phyloP scores from a whole-genome alignment of 2,888 invertebrate genomes.

The Drosophila maculinotata region DNA sequence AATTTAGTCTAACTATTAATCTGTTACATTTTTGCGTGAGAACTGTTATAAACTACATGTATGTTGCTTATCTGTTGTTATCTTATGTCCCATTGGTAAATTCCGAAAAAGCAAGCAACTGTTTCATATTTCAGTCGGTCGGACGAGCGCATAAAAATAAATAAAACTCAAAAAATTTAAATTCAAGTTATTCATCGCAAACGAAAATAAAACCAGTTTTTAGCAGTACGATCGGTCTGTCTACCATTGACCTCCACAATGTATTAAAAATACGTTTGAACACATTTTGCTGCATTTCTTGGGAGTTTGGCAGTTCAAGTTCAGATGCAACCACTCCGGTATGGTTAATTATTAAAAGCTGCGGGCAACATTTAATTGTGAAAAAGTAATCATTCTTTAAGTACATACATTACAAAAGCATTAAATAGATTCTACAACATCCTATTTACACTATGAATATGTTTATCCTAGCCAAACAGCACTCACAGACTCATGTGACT shows the following conservation, averaged over 20 bases:
- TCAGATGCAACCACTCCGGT: constrained; percentile 32
- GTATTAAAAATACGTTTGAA: constrained; percentile 40
- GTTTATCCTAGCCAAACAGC: constrained; percentile 28
- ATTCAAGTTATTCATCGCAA: constrained; percentile 53
- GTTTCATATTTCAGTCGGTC: too few species aligned
- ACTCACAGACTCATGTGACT: constrained; percentile 54
- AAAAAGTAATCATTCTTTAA: too few species aligned
- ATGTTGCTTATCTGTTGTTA: constrained; percentile 3
- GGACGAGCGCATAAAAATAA: too few species aligned
- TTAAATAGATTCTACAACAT: neutral
- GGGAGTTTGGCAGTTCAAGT: constrained; percentile 53
- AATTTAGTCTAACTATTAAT: too few species aligned
- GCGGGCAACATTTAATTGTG: neutral
- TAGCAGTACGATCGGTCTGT: constrained; percentile 23
- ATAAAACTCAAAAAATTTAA: constrained; percentile 32
- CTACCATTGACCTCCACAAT: constrained; percentile 71
- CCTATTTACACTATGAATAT: constrained; percentile 14
- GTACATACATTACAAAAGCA: neutral
- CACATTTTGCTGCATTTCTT: constrained; percentile 41
- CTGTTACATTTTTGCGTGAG: too few species aligned
- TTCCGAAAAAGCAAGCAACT: constrained; percentile 35
- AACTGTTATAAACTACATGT: too few species aligned
- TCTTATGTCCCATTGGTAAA: constrained; percentile 1
- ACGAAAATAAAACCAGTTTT: constrained; percentile 69
- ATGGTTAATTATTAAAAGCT: neutral